phyloP scores from a whole-genome alignment of 2,888 invertebrate genomes.

The Pollenia angustigena region DNA sequence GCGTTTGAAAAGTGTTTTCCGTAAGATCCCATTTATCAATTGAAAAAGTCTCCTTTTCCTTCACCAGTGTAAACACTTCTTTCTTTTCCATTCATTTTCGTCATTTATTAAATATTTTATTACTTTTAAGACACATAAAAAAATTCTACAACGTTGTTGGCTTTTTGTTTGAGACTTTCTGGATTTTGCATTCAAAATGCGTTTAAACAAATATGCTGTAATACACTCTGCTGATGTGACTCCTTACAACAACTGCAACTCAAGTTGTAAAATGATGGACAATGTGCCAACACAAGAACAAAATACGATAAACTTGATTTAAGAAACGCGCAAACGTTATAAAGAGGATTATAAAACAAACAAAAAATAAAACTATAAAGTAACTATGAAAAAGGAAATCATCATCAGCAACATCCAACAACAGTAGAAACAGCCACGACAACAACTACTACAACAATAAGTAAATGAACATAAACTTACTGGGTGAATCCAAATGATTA shows the following conservation, averaged over 20 bases:
- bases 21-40: no score
- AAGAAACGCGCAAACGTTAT: constrained; percentile 31
- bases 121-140: background rate
- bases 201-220: constrained; percentile 58
- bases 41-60: no score
- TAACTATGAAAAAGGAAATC: constrained; percentile 37
- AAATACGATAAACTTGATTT: constrained; percentile 60
- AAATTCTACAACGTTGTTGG: background rate
- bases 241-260: constrained; percentile 33
- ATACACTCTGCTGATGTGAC: constrained; percentile 30
- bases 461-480: constrained; percentile 79
- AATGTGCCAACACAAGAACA: constrained; percentile 66
- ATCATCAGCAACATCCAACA: constrained; percentile 12
- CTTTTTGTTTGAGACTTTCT: background rate
- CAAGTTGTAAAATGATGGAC: constrained; percentile 64
- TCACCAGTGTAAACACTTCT: background rate
- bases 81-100: background rate
- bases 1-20: no score
- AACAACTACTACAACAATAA: constrained; percentile 28
- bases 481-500: constrained; percentile 82
- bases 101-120: constrained; percentile 36
- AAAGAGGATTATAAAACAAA: constrained; percentile 33
- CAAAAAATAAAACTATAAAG: background rate
- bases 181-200: constrained; percentile 54
- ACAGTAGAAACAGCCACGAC: background rate